phyloP scores from a whole-genome alignment of 37 sponge, comb jelly and placozoan genomes.

The Aplysina aerophoba region DNA sequence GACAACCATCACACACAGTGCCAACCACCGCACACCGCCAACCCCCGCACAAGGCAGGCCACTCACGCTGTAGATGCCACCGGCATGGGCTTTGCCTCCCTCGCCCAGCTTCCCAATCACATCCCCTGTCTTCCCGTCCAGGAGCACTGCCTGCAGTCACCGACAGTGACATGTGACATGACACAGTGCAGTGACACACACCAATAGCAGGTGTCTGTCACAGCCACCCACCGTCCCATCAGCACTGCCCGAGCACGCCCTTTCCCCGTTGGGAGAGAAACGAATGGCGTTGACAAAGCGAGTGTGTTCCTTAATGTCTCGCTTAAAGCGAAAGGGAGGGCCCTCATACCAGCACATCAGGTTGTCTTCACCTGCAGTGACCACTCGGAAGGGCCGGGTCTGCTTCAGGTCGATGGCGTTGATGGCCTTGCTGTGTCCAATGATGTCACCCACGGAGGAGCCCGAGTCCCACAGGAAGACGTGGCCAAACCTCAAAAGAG shows the following conservation, averaged over 20 bases:
- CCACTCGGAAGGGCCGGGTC: slow-evolving; percentile 86
- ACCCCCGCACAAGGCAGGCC: neutral
- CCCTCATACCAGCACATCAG: slow-evolving; percentile 75
- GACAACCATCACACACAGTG: neutral
- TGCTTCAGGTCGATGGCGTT: slow-evolving; percentile 87
- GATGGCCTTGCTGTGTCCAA: slow-evolving; percentile 82
- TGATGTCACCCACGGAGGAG: slow-evolving; percentile 82
- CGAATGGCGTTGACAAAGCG: slow-evolving; percentile 87
- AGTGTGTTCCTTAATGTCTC: slow-evolving; percentile 62
- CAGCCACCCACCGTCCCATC: slow-evolving; percentile 72
- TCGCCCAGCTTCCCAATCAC: slow-evolving; percentile 76
- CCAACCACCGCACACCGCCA: too few relatives aligned
- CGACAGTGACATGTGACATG: neutral
- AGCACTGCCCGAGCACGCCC: slow-evolving; percentile 83
- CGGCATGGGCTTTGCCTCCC: slow-evolving; percentile 79
- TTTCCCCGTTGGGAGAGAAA: slow-evolving; percentile 87
- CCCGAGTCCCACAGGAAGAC: slow-evolving; percentile 98
- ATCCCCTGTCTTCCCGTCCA: slow-evolving; percentile 90
- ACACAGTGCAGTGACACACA: neutral
- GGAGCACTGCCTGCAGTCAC: slow-evolving; percentile 61
- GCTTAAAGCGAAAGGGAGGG: slow-evolving; percentile 92
- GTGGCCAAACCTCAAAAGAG: slow-evolving; percentile 68
- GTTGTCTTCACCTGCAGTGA: slow-evolving; percentile 90
- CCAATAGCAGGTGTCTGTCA: neutral
- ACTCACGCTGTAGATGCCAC: slow-evolving; percentile 89